Conservation (phyloP, 2,888 invertebrate genomes). For the Apodemia mormo region DNA sequence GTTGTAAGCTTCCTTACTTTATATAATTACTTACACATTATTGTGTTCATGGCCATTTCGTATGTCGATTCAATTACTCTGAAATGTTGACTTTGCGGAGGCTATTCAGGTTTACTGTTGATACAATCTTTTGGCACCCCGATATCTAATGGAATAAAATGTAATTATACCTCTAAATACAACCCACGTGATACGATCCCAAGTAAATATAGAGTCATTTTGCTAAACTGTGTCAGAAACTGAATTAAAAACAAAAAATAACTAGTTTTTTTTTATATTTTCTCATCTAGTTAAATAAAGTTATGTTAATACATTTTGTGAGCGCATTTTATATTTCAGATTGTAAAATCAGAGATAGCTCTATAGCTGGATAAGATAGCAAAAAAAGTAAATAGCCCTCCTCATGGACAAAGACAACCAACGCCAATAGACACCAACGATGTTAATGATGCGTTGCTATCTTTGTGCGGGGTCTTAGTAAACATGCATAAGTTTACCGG, state of each 20-base stretch:
- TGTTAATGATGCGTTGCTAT: too few relatives aligned
- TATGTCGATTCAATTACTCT: slow-evolving; percentile 67
- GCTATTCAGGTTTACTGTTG: slow-evolving; percentile 47
- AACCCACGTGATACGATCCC: not conserved
- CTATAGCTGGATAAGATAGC: too few relatives aligned
- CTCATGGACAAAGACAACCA: too few relatives aligned
- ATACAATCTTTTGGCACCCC: slow-evolving; percentile 24
- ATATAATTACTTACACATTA: not conserved
- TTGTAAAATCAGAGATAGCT: too few relatives aligned
- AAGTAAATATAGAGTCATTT: slow-evolving; percentile 1
- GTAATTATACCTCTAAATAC: slow-evolving; percentile 17
- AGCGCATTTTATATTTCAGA: too few relatives aligned
- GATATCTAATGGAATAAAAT: slow-evolving; percentile 25
- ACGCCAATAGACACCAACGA: too few relatives aligned
- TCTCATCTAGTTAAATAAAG: too few relatives aligned
- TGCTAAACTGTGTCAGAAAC: not conserved
- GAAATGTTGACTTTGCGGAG: slow-evolving; percentile 64
- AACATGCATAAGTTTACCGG: too few relatives aligned
- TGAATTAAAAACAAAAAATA: not conserved
- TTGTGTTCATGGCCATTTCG: slow-evolving; percentile 47
- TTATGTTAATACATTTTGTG: too few relatives aligned
- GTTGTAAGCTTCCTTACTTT: not conserved
- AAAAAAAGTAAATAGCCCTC: too few relatives aligned
- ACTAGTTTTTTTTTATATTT: not conserved
- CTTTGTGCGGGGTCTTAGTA: too few relatives aligned